These are phyloP conservation scores for Philypnodon macrostomus DNA, from an alignment of 2,797 vertebrate species.

Conservation along the genomic window DNA sequence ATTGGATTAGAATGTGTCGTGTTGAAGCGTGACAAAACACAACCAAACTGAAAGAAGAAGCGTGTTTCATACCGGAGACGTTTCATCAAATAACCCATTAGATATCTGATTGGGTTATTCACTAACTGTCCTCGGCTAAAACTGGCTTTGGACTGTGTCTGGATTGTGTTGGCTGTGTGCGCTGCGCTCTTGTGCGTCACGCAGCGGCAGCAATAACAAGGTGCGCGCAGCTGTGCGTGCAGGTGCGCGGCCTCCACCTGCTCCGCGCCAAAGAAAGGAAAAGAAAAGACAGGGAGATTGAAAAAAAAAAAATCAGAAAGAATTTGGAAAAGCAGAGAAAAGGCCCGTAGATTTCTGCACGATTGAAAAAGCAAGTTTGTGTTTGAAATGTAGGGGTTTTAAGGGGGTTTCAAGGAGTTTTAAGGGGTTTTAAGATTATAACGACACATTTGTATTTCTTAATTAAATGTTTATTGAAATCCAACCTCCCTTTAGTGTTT, in stretches of 20 bases:
- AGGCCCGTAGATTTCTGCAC: constrained; percentile 6
- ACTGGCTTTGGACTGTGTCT: constrained; percentile 17
- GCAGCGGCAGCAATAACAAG: constrained; percentile 65
- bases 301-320: constrained; percentile 13
- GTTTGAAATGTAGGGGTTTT: too few relatives aligned
- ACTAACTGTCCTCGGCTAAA: constrained; percentile 1
- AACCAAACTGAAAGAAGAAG: constrained; percentile 13
- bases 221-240: constrained; percentile 65
- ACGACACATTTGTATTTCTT: too few relatives aligned
- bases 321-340: constrained; percentile 23
- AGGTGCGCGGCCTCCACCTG: constrained; percentile 71
- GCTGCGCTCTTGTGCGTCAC: constrained; percentile 59
- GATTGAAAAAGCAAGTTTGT: not conserved
- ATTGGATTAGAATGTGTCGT: constrained; percentile 81
- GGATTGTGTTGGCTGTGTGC: constrained; percentile 42
- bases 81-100: not conserved
- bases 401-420: too few relatives aligned
- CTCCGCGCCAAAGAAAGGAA: constrained; percentile 25
- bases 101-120: constrained; percentile 2
- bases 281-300: not conserved
- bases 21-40: constrained; percentile 62
- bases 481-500: too few relatives aligned
- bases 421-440: too few relatives aligned
- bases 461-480: too few relatives aligned
- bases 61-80: not conserved